Base-by-base conservation (phyloP, 2,888 invertebrate genomes). In the Epiblema foenella region DNA sequence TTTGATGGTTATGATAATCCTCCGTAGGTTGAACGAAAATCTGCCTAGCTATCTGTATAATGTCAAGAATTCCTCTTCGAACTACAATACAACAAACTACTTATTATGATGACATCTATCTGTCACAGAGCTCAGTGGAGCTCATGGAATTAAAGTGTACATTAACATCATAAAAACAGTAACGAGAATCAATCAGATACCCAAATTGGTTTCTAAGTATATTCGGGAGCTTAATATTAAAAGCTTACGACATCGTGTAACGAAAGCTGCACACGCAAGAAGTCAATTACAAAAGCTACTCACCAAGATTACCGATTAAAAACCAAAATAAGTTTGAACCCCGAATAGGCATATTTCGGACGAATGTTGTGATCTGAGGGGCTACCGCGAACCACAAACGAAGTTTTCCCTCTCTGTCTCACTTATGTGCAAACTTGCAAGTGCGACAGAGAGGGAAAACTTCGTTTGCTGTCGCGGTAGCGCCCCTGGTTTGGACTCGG, bases 181-280 rank as follows among this genome's bases (percentile, higher is more conserved):
- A 57, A 37, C 57, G 12, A 57, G 33, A 37, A 33, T 37, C 37
- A 57, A 57, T 57, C 37, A 37, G 37, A 11, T 29, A 33, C 37
- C 37, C 42, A 46, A 58, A 58, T 11, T 37, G 17, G 33, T 33
- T n/a, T n/a, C 56, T 33, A 56, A 20, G 56, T 33, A 11, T 46
- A 46, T n/a, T 11, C 56, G 10, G 56, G 37, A 37, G 58, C 37
- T 11, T 58, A 57, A 18, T 57, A 17, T 37, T 56, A 33, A 33
- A 33, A 33, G 33, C n/a, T 29, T 54, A 15, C 29, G 54, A n/a
- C 7, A 52, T 15, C 11, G 52, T 12, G 4, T 46, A 46, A 46
- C 8, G 46, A n/a, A 46, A 2, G 39, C 39, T n/a, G 10, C 9
- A n/a, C 67, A 59, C 67, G 67, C 67, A n/a, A 67, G n/a, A 12